Conservation (phyloP, 64 coral and sea anemone genomes). For the Pachyseris speciosa region DNA sequence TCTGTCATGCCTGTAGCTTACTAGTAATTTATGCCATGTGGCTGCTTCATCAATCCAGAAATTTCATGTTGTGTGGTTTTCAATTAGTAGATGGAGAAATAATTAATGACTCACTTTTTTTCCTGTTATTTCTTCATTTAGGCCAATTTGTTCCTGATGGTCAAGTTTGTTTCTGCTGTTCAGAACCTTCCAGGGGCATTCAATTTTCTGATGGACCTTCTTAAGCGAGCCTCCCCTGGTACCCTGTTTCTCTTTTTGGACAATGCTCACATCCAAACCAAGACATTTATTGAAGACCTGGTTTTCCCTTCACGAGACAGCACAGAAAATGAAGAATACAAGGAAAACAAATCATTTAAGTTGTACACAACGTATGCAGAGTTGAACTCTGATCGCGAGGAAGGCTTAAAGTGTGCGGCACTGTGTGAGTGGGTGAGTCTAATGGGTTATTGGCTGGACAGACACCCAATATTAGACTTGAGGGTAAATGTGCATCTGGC, state of each 20-base stretch:
- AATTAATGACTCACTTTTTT: background rate
- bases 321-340: conserved; percentile 69
- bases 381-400: conserved; percentile 81
- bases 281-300: conserved; percentile 93
- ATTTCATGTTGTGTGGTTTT: too few relatives aligned
- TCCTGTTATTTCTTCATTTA: conserved; percentile 20
- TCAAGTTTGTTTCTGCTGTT: conserved; percentile 97
- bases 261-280: conserved; percentile 97
- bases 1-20: background rate
- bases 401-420: conserved; percentile 70
- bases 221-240: conserved; percentile 67
- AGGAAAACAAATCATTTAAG: conserved; percentile 79
- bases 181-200: conserved; percentile 91
- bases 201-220: conserved; percentile 70
- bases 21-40: background rate
- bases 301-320: conserved; percentile 79
- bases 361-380: conserved; percentile 98
- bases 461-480: conserved; percentile 91
- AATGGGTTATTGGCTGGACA: conserved; percentile 91
- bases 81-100: background rate
- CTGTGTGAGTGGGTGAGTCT: conserved; percentile 91
- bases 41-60: too few relatives aligned
- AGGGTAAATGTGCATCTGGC: conserved; percentile 92
- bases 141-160: conserved; percentile 89
- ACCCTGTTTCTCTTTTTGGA: conserved; percentile 96